Base-by-base conservation (phyloP, 2,113 vertebrate genomes). In the Tachycineta bicolor region DNA sequence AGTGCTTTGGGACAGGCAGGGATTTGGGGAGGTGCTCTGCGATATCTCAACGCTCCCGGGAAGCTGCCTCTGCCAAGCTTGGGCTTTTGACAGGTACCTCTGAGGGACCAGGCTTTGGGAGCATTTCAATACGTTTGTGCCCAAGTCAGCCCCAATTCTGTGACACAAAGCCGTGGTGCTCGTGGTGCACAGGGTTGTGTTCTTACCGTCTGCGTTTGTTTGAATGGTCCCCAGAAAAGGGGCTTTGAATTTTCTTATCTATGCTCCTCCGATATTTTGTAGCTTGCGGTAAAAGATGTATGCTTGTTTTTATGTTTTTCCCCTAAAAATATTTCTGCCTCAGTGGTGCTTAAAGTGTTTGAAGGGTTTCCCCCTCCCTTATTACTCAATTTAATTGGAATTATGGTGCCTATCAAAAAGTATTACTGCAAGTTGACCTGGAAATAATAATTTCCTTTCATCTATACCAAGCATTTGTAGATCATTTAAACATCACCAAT, bases 371-470 rank as follows among this genome's bases (percentile, higher is more conserved):
- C 53, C 49, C 34, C 52, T 43, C 60, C 74, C 52, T 89, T 87
- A 49, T 78, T 89, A 87, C 77, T 92, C 59, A 83, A 44, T 96
- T 92, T 96, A 96, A 95, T 94, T 96, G 95, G 92, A 96, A 96
- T 94, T 96, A 94, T 71, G 69, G 74, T 95, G 96, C 70, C 83
- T 78, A 96, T 96, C 97, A 97, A 92, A 90, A 95, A 91, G 71
- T 81, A 95, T 96, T 96, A 91, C 86, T 89, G 86, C 83, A 85
- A 85, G 70, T 67, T 96, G 95, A 94, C 93, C 92, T 96, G 95
- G 96, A 95, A 93, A 92, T 93, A 96, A 94, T 95, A 14, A 89
- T 87, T 96, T 94, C 77, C 95, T 97, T 97, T 97, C 93, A 96
- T 97, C 93, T 95, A 4, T n/a, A 81, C 39, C 69, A 89, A 89